A percentile compares a stretch with the other conserved stretches of the same genome.
phyloP scores from a whole-genome alignment of 2,888 invertebrate species.

The Trichopoda pennipes region DNA sequence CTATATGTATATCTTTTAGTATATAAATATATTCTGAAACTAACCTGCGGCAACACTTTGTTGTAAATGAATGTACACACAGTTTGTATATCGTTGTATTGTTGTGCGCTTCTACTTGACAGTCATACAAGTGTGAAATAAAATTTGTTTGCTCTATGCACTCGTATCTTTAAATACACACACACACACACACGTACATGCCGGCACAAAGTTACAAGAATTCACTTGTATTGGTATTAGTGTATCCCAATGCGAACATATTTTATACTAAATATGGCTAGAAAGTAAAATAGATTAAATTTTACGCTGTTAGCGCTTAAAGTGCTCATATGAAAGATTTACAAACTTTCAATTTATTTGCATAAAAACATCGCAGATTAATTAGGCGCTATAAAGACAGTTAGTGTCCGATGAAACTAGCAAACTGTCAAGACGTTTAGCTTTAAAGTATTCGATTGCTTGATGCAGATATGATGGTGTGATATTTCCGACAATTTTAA shows the following conservation, averaged over 20 bases:
- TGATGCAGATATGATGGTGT: not conserved
- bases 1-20: conserved; percentile 5
- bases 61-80: conserved; percentile 52
- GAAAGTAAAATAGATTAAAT: conserved; percentile 66
- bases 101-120: conserved; percentile 45
- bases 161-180: conserved; percentile 3
- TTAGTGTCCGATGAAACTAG: conserved; percentile 33
- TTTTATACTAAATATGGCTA: conserved; percentile 65
- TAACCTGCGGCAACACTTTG: conserved; percentile 68
- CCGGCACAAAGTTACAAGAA: conserved; percentile 7
- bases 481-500: too few relatives aligned
- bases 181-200: not conserved
- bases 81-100: conserved; percentile 18
- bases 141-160: not conserved
- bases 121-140: conserved; percentile 56
- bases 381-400: conserved; percentile 49
- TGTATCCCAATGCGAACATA: conserved; percentile 66
- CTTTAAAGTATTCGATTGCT: not conserved
- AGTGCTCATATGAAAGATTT: conserved; percentile 44
- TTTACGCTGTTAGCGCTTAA: conserved; percentile 64
- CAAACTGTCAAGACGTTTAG: not conserved
- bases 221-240: conserved; percentile 56
- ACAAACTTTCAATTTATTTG: conserved; percentile 13
- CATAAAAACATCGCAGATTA: conserved; percentile 38
- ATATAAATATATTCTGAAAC: conserved; percentile 52